Base-by-base conservation (phyloP, 1,140 invertebrate genomes). In the Zaprionus africanus region DNA sequence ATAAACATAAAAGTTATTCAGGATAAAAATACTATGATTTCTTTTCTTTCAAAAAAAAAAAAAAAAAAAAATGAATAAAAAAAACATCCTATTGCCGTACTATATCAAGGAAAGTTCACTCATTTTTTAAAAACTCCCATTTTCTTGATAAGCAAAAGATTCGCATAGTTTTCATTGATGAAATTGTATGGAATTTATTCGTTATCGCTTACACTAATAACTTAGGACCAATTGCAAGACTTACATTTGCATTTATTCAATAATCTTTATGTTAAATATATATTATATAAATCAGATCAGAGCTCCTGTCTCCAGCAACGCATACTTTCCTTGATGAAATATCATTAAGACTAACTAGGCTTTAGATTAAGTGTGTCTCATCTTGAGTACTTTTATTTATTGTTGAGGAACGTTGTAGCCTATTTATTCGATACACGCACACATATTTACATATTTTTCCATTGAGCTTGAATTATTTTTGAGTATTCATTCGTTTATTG, bases 181-280 rank as follows among this genome's bases (percentile, higher is more conserved):
- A 88, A 87, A 78, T 70, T 81, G 41, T 76, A 67, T 76, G 83
- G 82, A 81, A 83, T 87, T 83, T 83, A 76, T 58, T 75, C 67
- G 56, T 78, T 62, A 73, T 79, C 67, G 53, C 84, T 87, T 87
- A 88, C 26, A 43, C 38, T 76, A 70, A 78, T 46, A 34, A 62
- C 84, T 88, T 87, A 88, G 58, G 58, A 78, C 61, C 67, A 69
- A 88, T 68, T 67, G 84, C 84, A 87, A 88, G 78, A 66, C 70
- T 56, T 64, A 78, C 13, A 73, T 78, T 78, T 81, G 61, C 54
- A 64, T 64, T 78, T 36, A 67, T 60, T 86, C 24, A 13, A 43
- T 46, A 13, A 34, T 69, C 73, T 63, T 56, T 54, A 56, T 31
- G 22, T 12, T 19, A 5, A 28, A 56, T 71, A 58, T 78, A 58